Evolutionary conservation across 1,140 invertebrate genomes (phyloP).

Genomic region (Heliconius congener): DNA sequence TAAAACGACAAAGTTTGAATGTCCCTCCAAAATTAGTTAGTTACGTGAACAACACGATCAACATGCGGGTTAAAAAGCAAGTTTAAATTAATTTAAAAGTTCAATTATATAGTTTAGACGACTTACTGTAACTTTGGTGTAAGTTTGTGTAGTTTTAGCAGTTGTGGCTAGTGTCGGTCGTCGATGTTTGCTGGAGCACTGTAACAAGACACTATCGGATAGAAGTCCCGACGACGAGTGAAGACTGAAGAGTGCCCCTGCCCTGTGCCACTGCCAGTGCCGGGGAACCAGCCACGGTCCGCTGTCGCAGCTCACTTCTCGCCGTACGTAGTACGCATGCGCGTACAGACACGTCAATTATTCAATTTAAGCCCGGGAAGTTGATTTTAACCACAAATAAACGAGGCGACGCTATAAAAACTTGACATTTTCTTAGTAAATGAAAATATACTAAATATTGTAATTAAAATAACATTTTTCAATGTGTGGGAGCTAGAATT

Average conservation of each 20-base stretch:
- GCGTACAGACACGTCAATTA: slow-evolving; percentile 64
- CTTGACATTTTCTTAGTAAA: background rate
- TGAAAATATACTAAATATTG: background rate
- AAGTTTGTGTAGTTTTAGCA: background rate
- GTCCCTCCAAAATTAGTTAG: slow-evolving; percentile 33
- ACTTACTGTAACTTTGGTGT: slow-evolving; percentile 27
- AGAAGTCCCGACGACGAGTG: slow-evolving; percentile 34
- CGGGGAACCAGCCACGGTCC: slow-evolving; percentile 33
- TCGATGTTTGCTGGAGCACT: slow-evolving; percentile 16
- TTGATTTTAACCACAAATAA: background rate
- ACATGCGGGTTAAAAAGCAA: slow-evolving; percentile 21
- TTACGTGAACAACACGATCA: slow-evolving; percentile 26
- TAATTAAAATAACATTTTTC: background rate
- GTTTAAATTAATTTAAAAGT: slow-evolving; percentile 6
- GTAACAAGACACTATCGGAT: slow-evolving; percentile 20
- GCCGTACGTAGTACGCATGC: slow-evolving; percentile 58
- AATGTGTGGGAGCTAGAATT: background rate
- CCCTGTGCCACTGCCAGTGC: background rate
- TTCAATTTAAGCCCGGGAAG: slow-evolving; percentile 65
- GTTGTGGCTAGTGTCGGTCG: background rate
- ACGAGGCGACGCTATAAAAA: background rate
- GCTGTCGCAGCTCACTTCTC: slow-evolving; percentile 59
- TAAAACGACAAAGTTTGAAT: slow-evolving; percentile 33
- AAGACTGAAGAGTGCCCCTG: background rate
- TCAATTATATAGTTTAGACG: slow-evolving; percentile 6